Evolutionary conservation across 2,797 vertebrate species (phyloP).

Genomic region (Premnoplex brunnescens): DNA sequence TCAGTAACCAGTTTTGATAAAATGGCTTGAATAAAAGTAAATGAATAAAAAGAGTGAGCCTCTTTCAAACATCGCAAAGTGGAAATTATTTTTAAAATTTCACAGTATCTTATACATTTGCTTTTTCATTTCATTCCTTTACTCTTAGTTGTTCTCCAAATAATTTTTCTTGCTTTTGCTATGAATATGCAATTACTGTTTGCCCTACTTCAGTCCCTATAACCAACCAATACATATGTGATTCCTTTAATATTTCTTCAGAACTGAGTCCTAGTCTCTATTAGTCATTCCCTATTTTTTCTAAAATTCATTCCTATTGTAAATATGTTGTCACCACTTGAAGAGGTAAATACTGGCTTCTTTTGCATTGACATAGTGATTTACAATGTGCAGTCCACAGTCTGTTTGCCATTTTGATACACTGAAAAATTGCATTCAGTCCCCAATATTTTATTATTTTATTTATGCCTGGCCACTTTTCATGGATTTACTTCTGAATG

Average conservation of each 20-base stretch:
- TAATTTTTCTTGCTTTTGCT: neutral
- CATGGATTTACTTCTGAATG: neutral
- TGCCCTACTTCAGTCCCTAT: neutral
- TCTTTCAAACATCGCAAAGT: neutral
- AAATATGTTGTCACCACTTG: neutral
- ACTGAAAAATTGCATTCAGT: neutral
- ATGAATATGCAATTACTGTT: neutral
- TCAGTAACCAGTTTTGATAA: neutral
- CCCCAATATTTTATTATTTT: neutral
- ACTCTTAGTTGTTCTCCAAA: neutral
- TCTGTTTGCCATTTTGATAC: neutral
- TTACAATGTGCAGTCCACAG: neutral
- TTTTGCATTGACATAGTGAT: neutral
- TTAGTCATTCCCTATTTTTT: neutral
- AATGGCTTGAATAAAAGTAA: neutral
- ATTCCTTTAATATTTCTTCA: neutral
- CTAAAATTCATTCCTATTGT: neutral
- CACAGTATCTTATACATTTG: neutral
- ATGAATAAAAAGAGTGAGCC: neutral
- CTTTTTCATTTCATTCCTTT: neutral
- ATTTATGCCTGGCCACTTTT: neutral
- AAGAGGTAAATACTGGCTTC: neutral
- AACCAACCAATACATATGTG: neutral
- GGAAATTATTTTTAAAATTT: neutral
- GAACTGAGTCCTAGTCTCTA: neutral